These are phyloP conservation scores for Diceros bicornis DNA, from an alignment of 2,797 vertebrate genomes.

Conservation along the genomic window DNA sequence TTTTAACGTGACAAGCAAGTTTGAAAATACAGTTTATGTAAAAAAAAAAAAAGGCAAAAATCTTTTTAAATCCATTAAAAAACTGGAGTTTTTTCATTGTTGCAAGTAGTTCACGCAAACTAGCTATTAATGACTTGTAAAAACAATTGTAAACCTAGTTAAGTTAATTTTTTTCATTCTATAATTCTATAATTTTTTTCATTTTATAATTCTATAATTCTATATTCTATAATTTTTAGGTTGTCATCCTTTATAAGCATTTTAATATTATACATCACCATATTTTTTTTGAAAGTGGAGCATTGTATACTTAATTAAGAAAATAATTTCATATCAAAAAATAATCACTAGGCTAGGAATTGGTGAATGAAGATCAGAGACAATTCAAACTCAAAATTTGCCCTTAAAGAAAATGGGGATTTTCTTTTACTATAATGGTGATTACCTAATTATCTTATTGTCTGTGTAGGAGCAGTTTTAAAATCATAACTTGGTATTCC, in stretches of 20 bases:
- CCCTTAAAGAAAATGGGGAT: neutral
- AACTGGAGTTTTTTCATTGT: neutral
- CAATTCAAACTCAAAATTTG: conserved; percentile 13
- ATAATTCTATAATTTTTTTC: too few relatives aligned
- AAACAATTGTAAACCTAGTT: conserved; percentile 47
- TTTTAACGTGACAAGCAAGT: conserved; percentile 9
- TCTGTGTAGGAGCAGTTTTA: neutral
- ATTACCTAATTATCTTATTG: neutral
- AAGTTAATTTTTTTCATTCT: neutral
- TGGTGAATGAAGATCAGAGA: neutral
- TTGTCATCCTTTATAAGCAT: neutral
- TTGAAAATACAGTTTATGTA: neutral
- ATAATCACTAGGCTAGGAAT: neutral
- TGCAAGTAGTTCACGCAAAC: conserved; percentile 21
- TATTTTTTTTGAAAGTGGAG: neutral
- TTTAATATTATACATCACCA: neutral
- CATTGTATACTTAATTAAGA: neutral
- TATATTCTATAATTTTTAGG: neutral
- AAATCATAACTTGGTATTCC: neutral
- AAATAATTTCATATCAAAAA: conserved; percentile 38
- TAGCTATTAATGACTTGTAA: conserved; percentile 35
- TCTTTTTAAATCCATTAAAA: neutral
- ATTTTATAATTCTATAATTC: too few relatives aligned
- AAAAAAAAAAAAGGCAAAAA: neutral
- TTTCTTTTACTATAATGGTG: neutral